Evolutionary conservation across 2,797 vertebrate species (phyloP), one percentile per base, ranked within the genome.

Genomic region (Muscicapa striata): DNA sequence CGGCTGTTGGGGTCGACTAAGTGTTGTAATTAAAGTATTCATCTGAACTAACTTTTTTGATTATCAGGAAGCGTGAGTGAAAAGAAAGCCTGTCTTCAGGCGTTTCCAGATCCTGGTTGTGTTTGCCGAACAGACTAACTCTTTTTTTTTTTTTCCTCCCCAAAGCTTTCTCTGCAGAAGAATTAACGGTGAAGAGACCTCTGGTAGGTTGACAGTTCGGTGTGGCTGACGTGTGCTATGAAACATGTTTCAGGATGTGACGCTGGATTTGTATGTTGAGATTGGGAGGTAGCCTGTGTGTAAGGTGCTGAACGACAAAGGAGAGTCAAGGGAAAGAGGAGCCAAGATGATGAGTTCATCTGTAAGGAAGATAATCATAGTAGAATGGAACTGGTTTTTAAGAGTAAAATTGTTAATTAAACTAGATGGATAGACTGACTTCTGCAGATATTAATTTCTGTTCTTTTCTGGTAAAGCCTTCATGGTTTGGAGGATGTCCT

Each of bases 61-160:
- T 57, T 4, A 0, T 32, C 4, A 1, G 15, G 24, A 24, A 66
- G 13, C 1, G 2, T 38, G 1, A 41, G 5, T 24, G 23, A 23
- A 0, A 10, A 34, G 52, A 27, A 46, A 26, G 3, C 13, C 5
- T 36, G 41, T n/a, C n/a, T 30, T 46, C 9, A 10, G 61, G 21
- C 21, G 5, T 40, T 63, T 62, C 63, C 23, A 59, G 41, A 3
- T 11, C 38, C 36, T 32, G 15, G 1, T 10, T 81, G 34, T 63
- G 11, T 72, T 51, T 73, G 15, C 18, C 23, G 23, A 48, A 13
- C 0, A 0, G 15, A 2, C 34, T 72, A 55, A 78, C 14, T 40
- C 14, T 15, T 40, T 40, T 40, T 40, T 6, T 40, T 40, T 40
- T 20, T 26, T 27, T 9, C 11, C 2, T 1, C 4, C 2, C 15